Evolutionary conservation across 2,113 vertebrate genomes (phyloP).

Genomic region (Cephalopterus ornatus): DNA sequence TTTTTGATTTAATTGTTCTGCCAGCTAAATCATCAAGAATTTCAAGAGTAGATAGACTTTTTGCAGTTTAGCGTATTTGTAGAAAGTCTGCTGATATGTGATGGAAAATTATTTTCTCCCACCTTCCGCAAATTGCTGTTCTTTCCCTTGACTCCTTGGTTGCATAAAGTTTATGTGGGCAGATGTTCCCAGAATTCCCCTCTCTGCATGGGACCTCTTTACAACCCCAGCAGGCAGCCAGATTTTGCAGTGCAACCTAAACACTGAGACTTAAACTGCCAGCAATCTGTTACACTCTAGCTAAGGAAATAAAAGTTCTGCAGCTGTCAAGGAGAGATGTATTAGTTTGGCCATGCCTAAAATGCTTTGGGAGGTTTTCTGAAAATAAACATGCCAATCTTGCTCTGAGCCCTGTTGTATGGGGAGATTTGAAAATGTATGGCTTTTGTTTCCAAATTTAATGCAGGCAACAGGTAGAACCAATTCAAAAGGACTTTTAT

Average conservation of each 20-base stretch:
- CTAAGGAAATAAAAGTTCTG: slow-evolving; percentile 54
- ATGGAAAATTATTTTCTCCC: background rate
- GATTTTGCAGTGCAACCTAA: slow-evolving; percentile 45
- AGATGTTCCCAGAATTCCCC: slow-evolving; percentile 55
- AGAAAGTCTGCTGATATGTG: background rate
- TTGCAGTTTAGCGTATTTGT: background rate
- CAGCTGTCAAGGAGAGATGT: slow-evolving; percentile 53
- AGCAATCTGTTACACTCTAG: slow-evolving; percentile 44
- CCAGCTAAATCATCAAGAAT: background rate
- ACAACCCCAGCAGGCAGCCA: slow-evolving; percentile 54
- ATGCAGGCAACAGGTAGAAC: slow-evolving; percentile 14
- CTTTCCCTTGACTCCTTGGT: background rate
- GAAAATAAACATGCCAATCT: slow-evolving; percentile 47
- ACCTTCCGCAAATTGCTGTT: slow-evolving; percentile 15
- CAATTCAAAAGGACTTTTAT: slow-evolving; percentile 9
- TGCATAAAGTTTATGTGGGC: slow-evolving; percentile 27
- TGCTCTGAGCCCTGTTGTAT: background rate
- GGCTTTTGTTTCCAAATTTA: slow-evolving; percentile 30
- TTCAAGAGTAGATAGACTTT: background rate
- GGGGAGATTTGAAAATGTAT: slow-evolving; percentile 28
- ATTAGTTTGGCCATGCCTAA: slow-evolving; percentile 44
- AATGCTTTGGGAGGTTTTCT: slow-evolving; percentile 53
- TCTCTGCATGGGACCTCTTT: slow-evolving; percentile 55
- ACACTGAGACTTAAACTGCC: slow-evolving; percentile 27
- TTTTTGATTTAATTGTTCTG: background rate